Conservation (phyloP, 37 sponge, comb jelly and placozoan species). For the Mnemiopsis leidyi region DNA sequence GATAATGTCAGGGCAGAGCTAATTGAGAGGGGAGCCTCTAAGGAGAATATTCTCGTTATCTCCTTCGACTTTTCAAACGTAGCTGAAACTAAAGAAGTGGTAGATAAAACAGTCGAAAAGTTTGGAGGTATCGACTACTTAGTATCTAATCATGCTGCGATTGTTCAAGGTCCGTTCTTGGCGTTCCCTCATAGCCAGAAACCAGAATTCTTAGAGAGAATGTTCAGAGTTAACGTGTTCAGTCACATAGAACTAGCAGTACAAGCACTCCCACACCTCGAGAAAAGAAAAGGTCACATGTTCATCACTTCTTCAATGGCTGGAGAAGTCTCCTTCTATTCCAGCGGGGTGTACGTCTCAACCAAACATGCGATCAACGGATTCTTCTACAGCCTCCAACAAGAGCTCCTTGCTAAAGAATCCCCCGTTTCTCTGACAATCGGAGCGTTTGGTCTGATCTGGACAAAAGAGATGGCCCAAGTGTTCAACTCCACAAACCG, state of each 20-base stretch:
- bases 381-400: constrained; percentile 44
- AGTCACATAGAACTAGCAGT: constrained; percentile 20
- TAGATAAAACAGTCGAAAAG: background rate
- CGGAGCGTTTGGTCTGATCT: background rate
- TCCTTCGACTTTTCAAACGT: constrained; percentile 14
- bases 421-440: constrained; percentile 1
- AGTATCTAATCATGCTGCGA: constrained; percentile 38
- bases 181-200: background rate
- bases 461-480: background rate
- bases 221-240: constrained; percentile 12
- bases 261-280: constrained; percentile 7
- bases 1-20: background rate
- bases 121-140: constrained; percentile 9
- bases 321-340: background rate
- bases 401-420: constrained; percentile 1
- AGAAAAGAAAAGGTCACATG: background rate
- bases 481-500: background rate
- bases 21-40: background rate
- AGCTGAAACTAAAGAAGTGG: background rate
- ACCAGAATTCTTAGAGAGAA: constrained; percentile 6
- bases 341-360: background rate
- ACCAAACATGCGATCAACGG: constrained; percentile 51
- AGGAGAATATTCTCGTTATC: background rate
- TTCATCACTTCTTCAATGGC: constrained; percentile 30
- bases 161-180: constrained; percentile 14